These are phyloP conservation scores for Pollenia angustigena DNA, from an alignment of 2,888 invertebrate genomes.

Conservation along the genomic window DNA sequence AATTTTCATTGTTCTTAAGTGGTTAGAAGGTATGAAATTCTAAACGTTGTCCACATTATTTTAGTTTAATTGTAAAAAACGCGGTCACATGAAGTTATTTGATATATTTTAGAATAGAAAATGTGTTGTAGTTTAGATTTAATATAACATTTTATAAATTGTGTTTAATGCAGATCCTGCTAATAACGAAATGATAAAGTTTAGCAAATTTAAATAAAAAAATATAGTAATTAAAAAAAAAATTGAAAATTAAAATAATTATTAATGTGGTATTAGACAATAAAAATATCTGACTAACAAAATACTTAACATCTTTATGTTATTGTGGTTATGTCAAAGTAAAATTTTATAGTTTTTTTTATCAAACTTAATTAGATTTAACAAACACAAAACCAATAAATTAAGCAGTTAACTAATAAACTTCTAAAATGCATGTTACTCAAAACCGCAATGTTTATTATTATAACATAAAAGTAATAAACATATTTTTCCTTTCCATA, in stretches of 20 bases:
- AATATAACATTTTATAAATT: too few relatives aligned
- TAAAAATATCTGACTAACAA: slow-evolving; percentile 43
- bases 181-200: too few relatives aligned
- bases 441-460: slow-evolving; percentile 59
- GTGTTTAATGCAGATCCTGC: too few relatives aligned
- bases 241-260: not conserved
- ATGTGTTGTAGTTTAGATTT: too few relatives aligned
- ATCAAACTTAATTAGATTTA: not conserved
- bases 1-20: not conserved
- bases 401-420: slow-evolving; percentile 46
- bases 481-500: too few relatives aligned
- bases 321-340: slow-evolving; percentile 32
- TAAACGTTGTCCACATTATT: slow-evolving; percentile 27
- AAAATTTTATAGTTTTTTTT: slow-evolving; percentile 9
- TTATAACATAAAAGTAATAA: slow-evolving; percentile 49
- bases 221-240: too few relatives aligned
- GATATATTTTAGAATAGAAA: too few relatives aligned
- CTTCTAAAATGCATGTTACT: slow-evolving; percentile 48
- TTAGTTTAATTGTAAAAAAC: slow-evolving; percentile 33
- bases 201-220: too few relatives aligned
- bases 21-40: slow-evolving; percentile 22
- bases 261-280: slow-evolving; percentile 25
- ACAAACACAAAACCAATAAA: not conserved
- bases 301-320: slow-evolving; percentile 21
- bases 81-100: not conserved